phyloP scores from a whole-genome alignment of 1,140 invertebrate genomes.

The Andrena cerasifolii region DNA sequence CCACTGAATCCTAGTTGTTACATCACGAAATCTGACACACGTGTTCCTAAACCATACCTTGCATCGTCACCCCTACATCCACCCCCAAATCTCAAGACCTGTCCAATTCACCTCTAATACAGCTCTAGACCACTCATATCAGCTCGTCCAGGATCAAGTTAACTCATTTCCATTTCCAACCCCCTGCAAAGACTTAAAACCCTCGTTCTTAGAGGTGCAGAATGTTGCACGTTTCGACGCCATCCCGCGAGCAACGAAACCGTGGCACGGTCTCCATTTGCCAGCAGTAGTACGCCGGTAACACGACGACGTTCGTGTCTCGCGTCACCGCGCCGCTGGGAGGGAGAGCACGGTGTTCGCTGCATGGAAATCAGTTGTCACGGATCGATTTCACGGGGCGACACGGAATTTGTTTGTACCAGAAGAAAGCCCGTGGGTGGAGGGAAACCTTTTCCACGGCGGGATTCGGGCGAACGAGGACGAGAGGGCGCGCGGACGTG shows the following conservation, averaged over 20 bases:
- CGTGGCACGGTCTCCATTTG: slow-evolving; percentile 2
- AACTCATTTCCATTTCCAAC: no score
- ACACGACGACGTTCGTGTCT: slow-evolving; percentile 14
- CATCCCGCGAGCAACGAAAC: background rate
- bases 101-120: no score
- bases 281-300: background rate
- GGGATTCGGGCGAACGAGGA: background rate
- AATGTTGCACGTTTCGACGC: no score
- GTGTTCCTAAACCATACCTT: no score
- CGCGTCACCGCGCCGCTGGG: slow-evolving; percentile 4
- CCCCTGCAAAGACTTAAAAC: background rate
- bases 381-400: slow-evolving; percentile 55
- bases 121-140: no score
- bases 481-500: slow-evolving; percentile 42
- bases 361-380: slow-evolving; percentile 44
- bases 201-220: no score
- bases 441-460: slow-evolving; percentile 29
- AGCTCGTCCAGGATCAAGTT: no score
- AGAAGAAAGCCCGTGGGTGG: slow-evolving; percentile 10
- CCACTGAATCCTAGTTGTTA: no score
- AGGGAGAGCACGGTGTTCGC: slow-evolving; percentile 10
- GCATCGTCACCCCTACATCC: no score
- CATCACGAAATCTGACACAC: no score
- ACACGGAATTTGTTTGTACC: slow-evolving; percentile 64
- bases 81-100: no score